A percentile compares a stretch with the other conserved stretches of the same genome.
Evolutionary conservation across 2,797 vertebrate species (phyloP).

Genomic region (Halcyon badia): DNA sequence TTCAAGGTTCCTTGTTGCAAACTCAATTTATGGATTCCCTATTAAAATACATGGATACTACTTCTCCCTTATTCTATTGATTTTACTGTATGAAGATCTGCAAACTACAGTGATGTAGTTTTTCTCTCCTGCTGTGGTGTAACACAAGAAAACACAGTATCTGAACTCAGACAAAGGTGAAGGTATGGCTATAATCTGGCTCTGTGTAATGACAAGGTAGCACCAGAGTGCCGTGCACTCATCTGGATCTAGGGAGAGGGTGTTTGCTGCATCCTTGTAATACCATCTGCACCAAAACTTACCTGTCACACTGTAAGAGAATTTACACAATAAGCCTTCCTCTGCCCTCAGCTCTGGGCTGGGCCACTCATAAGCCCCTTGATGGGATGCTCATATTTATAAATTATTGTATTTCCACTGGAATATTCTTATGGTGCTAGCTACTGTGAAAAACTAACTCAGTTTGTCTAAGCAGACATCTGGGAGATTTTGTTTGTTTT

Average conservation of each 20-base stretch:
- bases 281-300: not conserved
- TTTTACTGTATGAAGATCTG: not conserved
- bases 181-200: not conserved
- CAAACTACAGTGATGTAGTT: not conserved
- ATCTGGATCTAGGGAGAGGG: not conserved
- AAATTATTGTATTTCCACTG: not conserved
- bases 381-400: not conserved
- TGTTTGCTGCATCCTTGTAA: not conserved
- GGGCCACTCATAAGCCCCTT: not conserved
- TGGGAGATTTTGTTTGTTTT: not conserved
- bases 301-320: not conserved
- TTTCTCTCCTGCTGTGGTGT: not conserved
- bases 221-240: not conserved
- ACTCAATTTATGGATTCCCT: not conserved
- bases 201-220: not conserved
- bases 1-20: not conserved
- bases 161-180: not conserved
- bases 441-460: not conserved
- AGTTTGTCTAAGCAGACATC: not conserved
- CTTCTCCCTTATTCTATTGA: not conserved
- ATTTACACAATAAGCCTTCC: not conserved
- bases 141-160: not conserved
- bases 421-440: not conserved
- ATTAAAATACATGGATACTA: not conserved
- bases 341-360: not conserved